Evolutionary conservation across 2,797 vertebrate species (phyloP).

Genomic region (Centropyge bicolor): DNA sequence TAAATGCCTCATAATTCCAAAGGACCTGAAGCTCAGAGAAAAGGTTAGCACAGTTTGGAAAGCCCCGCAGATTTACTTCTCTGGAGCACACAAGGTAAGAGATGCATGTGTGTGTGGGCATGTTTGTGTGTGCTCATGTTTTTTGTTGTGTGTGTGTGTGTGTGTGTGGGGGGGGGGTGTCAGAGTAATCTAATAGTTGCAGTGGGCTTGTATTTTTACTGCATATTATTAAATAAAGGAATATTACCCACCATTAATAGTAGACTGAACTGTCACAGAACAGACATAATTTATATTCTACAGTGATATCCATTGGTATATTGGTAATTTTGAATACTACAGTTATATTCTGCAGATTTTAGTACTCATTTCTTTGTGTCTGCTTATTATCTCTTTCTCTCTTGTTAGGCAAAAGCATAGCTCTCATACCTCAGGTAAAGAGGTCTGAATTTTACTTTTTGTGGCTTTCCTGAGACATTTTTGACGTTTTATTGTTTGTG

Average conservation of each 20-base stretch:
- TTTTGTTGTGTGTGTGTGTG: not conserved
- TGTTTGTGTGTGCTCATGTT: not conserved
- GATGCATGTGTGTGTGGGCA: not conserved
- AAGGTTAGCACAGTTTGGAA: conserved; percentile 78
- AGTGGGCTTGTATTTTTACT: not conserved
- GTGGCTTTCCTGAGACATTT: not conserved
- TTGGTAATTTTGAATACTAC: not conserved
- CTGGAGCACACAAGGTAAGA: conserved; percentile 76
- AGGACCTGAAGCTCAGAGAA: conserved; percentile 60
- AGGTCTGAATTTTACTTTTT: not conserved
- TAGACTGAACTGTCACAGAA: not conserved
- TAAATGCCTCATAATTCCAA: conserved; percentile 72
- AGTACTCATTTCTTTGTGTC: not conserved
- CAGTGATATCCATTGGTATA: not conserved
- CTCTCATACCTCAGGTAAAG: not conserved
- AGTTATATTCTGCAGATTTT: not conserved
- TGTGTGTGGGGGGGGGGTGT: no score
- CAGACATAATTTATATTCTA: not conserved
- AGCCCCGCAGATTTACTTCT: conserved; percentile 69
- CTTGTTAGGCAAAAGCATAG: not conserved
- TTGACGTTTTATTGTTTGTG: not conserved
- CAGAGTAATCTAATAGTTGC: not conserved
- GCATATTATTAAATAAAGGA: no score
- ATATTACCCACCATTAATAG: no score
- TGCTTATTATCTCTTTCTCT: not conserved